Percentiles rank a stretch among this genome's conserved stretches.
phyloP scores from a whole-genome alignment of 2,797 vertebrate genomes.

The Pithecia hirsuta region DNA sequence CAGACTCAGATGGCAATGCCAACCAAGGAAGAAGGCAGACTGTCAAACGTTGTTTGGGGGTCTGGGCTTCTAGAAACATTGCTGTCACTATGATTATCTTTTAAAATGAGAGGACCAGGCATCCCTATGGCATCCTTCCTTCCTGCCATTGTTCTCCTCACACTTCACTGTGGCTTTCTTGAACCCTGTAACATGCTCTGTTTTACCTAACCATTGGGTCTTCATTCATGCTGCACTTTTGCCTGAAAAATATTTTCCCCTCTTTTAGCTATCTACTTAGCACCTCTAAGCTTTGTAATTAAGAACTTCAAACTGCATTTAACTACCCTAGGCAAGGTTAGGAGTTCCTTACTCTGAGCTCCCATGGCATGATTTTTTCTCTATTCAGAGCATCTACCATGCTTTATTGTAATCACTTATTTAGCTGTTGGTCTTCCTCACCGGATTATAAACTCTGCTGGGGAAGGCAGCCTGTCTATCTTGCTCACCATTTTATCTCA shows the following conservation, averaged over 20 bases:
- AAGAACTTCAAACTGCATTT: background rate
- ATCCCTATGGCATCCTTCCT: background rate
- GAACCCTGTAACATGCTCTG: accelerated
- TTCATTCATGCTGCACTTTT: background rate
- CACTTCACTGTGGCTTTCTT: accelerated
- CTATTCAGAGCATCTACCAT: background rate
- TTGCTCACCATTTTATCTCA: background rate
- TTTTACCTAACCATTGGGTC: background rate
- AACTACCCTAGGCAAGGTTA: background rate
- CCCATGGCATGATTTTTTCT: background rate
- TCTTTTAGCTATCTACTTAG: background rate
- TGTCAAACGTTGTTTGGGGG: background rate
- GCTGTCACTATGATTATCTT: background rate
- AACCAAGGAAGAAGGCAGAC: background rate
- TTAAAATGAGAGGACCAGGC: background rate
- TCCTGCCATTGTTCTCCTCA: background rate
- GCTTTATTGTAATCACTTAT: background rate
- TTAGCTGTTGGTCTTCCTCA: background rate
- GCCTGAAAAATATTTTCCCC: background rate
- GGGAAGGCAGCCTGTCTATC: background rate
- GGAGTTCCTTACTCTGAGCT: background rate
- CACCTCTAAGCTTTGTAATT: background rate
- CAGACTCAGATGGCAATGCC: background rate
- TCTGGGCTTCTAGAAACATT: background rate
- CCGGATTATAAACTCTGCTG: background rate